Base-by-base conservation (phyloP, 2,113 vertebrate genomes). In the Burhinus bistriatus region DNA sequence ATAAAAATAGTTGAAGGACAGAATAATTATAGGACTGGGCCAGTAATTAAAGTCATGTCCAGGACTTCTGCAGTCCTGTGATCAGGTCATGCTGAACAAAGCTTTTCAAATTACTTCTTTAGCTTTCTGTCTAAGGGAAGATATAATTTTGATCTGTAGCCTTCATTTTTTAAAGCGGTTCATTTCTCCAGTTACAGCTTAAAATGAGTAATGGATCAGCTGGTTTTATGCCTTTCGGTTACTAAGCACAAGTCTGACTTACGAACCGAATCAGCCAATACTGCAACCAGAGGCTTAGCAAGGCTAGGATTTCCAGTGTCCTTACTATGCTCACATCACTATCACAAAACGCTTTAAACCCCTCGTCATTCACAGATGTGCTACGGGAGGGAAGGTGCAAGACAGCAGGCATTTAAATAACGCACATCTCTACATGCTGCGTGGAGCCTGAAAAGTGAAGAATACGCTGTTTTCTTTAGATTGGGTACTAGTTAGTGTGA, bases 1-100 rank as follows among this genome's bases (percentile, higher is more conserved):
- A 80, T 66, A 93, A 81, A 92, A 88, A 72, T 52, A 80, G 77
- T 23, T 61, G 47, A 87, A 90, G 82, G 93, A 69, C 88, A 71
- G 32, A 80, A 71, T 70, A 93, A 95, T 77, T 61, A 64, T 12
- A 72, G 90, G 79, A n/a, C 14, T 5, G 40, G 64, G 79, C 16
- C 59, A 62, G 52, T 76, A 93, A 95, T 95, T 86, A 73, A 87
- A 95, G 40, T 57, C 61, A 21, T 20, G 49, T 73, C 52, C 75
- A 14, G 55, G 75, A 75, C 70, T 83, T 44, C 38, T 3, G 11
- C 51, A 52, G 90, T 19, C 36, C 82, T 79, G 77, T 29, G 81
- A 83, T 69, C 94, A 71, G 89, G 55, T 87, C 83, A 69, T 5
- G 44, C 80, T 32, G 78, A 89, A 78, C 77, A 69, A 86, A 71